phyloP scores from a whole-genome alignment of 2,797 vertebrate genomes.

The Bovichtus variegatus region DNA sequence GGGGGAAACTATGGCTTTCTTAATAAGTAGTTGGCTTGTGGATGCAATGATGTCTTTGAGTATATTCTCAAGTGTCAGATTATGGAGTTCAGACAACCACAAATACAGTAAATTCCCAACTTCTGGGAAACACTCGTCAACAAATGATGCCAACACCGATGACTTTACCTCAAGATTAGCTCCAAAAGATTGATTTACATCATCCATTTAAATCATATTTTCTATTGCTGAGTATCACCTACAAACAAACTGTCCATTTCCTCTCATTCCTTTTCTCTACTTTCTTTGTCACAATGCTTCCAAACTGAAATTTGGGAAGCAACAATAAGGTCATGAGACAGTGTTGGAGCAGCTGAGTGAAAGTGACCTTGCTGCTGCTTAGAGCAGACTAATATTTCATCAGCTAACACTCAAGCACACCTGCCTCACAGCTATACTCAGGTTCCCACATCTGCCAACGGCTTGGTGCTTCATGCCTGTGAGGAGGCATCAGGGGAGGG shows the following conservation, averaged over 20 bases:
- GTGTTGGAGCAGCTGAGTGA: conserved; percentile 18
- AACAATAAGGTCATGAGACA: conserved; percentile 19
- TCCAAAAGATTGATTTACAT: not conserved
- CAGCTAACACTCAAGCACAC: conserved; percentile 68
- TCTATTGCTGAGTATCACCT: not conserved
- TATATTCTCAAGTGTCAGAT: not conserved
- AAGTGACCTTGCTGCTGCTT: conserved; percentile 65
- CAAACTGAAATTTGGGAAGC: not conserved
- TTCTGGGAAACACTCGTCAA: conserved; percentile 11
- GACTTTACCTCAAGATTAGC: not conserved
- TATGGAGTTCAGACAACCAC: not conserved
- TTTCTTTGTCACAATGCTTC: not conserved
- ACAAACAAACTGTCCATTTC: not conserved
- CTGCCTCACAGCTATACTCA: conserved; percentile 68
- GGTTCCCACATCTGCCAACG: conserved; percentile 69
- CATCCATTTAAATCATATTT: not conserved
- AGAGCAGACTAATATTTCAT: conserved; percentile 71
- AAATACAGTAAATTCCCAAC: not conserved
- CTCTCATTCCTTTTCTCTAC: not conserved
- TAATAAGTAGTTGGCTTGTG: not conserved
- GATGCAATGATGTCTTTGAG: not conserved
- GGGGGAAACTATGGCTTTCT: not conserved
- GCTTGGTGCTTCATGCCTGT: conserved; percentile 57
- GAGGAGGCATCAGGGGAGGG: conserved; percentile 54
- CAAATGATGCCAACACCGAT: not conserved